Percentiles rank a stretch among this genome's conserved stretches.
Evolutionary conservation across 1,140 invertebrate genomes (phyloP).

Genomic region (Xylocopa sonorina): DNA sequence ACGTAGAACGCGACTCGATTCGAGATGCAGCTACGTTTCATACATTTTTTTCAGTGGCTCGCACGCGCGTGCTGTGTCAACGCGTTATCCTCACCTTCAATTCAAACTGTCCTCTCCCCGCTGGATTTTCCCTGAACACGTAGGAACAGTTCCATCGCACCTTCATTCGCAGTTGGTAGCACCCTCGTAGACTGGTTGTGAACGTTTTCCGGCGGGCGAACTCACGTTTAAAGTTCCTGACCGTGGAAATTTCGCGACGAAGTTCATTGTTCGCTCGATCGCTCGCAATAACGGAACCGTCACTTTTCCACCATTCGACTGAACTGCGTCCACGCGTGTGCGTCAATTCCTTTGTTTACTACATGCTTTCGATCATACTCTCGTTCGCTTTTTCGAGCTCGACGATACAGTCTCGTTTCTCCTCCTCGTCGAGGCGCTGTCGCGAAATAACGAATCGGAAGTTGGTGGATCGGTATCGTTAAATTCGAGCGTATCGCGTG

Average conservation of each 20-base stretch:
- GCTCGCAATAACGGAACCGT: constrained; percentile 10
- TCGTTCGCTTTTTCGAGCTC: too few relatives aligned
- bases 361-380: too few relatives aligned
- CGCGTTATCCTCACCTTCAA: constrained; percentile 34
- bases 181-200: neutral
- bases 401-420: neutral
- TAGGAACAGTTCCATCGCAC: neutral
- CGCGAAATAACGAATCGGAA: neutral
- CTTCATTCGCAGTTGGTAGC: neutral
- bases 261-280: constrained; percentile 23
- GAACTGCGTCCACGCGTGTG: too few relatives aligned
- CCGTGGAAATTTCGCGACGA: neutral
- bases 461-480: too few relatives aligned
- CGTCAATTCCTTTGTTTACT: neutral
- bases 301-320: neutral
- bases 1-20: too few relatives aligned
- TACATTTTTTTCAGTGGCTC: too few relatives aligned
- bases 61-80: too few relatives aligned
- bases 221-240: neutral
- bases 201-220: neutral
- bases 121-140: neutral
- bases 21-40: too few relatives aligned
- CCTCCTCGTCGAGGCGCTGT: too few relatives aligned
- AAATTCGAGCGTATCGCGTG: neutral
- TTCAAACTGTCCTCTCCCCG: neutral